Base-by-base conservation (phyloP, 2,888 invertebrate species). In the Leptopilina myrica region DNA sequence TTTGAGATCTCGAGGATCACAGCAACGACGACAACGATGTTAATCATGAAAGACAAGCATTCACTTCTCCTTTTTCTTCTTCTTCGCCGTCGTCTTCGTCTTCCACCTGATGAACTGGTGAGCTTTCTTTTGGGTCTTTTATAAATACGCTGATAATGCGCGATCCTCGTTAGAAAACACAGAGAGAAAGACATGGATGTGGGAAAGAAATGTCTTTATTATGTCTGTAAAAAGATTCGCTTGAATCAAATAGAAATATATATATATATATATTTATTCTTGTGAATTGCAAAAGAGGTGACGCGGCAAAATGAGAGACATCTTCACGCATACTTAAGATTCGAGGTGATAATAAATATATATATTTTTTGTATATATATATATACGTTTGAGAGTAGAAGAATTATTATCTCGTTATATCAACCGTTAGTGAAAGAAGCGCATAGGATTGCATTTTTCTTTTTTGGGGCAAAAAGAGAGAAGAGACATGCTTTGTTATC, bases 31-130 rank as follows among this genome's bases (percentile, higher is more conserved):
- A 82, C 84, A 83, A 84, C 79, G 84, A 82, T 84, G 81, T 82
- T 87, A 86, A 87, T 87, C 84, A 81, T 78, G 83, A 84, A 86
- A 83, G 83, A 81, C 64, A 78, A 86, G 80, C 81, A 83, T 82
- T 82, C 78, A 80, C 76, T 33, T 81, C 78, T 78, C 3, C 33
- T 59, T 80, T 79, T 82, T 82, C 80, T 67, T 75, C 66, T 65
- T 33, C 33, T 4, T 33, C 43, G 0, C 11, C 20, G 20, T 20
- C 76, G 75, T 49, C 43, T 8, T 14, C 20, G 20, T 20, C 76
- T 76, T 49, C 49, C 49, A 49, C 49, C 49, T 49, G 49, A 49
- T 49, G 76, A 80, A 79, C 62, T 69, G 49, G 49, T 69, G 69
- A 62, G 53, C 69, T 80, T 79, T 79, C 82, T 82, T 83, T 80